Percentiles rank a stretch among this genome's conserved stretches.
phyloP scores from a whole-genome alignment of 2,888 invertebrate genomes.

The Nudaria mundana region DNA sequence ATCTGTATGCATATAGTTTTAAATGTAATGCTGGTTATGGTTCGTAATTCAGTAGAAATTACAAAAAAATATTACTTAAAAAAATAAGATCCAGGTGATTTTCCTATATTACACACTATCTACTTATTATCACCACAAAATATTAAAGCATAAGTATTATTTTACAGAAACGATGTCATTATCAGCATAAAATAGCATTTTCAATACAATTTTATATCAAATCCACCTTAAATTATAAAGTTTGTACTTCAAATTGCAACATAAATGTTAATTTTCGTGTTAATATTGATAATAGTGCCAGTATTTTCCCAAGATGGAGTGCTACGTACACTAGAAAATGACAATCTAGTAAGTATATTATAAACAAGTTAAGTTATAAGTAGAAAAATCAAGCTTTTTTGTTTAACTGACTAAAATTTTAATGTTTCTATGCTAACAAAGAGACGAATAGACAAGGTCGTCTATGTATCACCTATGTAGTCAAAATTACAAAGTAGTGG shows the following conservation, averaged over 20 bases:
- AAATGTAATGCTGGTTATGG: too few species aligned
- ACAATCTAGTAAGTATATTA: not conserved
- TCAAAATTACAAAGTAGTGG: too few species aligned
- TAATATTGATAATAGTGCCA: not conserved
- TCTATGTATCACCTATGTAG: too few species aligned
- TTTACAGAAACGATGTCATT: not conserved
- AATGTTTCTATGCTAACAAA: too few species aligned
- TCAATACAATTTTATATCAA: not conserved
- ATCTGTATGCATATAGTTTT: too few species aligned
- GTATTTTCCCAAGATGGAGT: not conserved
- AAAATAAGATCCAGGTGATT: not conserved
- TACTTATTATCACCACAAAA: not conserved
- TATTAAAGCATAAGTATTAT: not conserved
- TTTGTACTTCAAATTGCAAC: too few species aligned
- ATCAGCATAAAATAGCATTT: not conserved
- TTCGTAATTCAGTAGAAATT: too few species aligned
- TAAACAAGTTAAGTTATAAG: not conserved
- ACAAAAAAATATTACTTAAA: too few species aligned
- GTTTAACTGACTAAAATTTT: too few species aligned
- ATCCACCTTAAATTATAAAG: not conserved
- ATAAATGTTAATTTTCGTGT: not conserved
- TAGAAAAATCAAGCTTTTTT: too few species aligned
- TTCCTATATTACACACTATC: not conserved
- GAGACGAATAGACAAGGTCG: too few species aligned
- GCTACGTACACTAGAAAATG: not conserved